Evolutionary conservation across 1,140 invertebrate genomes (phyloP).

Genomic region (Condylostylus longicornis): DNA sequence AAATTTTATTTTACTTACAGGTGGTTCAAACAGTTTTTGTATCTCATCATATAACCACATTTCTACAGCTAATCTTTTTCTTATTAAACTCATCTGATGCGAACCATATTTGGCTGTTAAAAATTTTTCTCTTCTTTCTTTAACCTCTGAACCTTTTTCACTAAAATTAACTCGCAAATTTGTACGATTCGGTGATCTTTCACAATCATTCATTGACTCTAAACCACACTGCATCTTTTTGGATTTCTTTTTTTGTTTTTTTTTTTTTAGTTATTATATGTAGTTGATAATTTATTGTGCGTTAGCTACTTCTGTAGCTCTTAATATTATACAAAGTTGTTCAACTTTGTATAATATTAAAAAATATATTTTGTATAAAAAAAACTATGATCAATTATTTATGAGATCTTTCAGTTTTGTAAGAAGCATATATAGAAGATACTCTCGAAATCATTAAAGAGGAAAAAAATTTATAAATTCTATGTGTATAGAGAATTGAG

Average conservation of each 20-base stretch:
- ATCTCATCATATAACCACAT: conserved; percentile 96
- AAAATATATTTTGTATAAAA: no score
- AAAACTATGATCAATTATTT: no score
- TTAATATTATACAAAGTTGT: no score
- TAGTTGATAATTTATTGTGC: no score
- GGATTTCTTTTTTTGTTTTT: background rate
- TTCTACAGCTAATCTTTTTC: conserved; percentile 84
- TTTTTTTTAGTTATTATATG: background rate
- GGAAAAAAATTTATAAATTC: no score
- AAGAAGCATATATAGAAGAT: no score
- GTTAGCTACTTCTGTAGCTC: no score
- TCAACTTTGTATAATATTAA: no score
- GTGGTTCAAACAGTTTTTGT: conserved; percentile 71
- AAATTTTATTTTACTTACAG: conserved; percentile 43
- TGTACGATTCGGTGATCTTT: conserved; percentile 58
- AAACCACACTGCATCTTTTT: conserved; percentile 30
- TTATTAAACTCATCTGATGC: conserved; percentile 92
- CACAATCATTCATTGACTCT: conserved; percentile 34
- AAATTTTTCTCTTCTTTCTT: conserved; percentile 81
- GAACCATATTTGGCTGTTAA: conserved; percentile 91
- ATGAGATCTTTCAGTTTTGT: no score
- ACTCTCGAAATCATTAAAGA: no score
- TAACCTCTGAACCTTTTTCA: conserved; percentile 67
- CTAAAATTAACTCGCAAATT: conserved; percentile 77
- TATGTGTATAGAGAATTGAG: no score